These are phyloP conservation scores for Papilio xuthus DNA, from an alignment of 1,140 invertebrate genomes.

Conservation along the genomic window DNA sequence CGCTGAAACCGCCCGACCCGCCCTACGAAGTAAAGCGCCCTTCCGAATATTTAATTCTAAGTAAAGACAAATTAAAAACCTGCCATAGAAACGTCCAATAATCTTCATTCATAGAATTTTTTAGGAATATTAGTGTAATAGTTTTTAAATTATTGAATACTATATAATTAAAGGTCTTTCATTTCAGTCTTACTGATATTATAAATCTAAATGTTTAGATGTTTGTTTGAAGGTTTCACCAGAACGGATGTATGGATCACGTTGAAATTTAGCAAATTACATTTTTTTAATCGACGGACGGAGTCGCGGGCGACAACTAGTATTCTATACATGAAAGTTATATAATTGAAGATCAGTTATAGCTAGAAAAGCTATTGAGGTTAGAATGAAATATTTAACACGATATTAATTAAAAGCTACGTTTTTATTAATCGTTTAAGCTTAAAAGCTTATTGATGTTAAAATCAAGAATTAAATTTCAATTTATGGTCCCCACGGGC, in stretches of 20 bases:
- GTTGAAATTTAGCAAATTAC: too few species aligned
- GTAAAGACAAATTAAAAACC: slow-evolving; percentile 34
- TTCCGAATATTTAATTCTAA: slow-evolving; percentile 28
- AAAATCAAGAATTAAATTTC: slow-evolving; percentile 63
- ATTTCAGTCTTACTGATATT: too few species aligned
- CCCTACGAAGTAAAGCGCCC: slow-evolving; percentile 12
- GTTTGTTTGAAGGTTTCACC: too few species aligned
- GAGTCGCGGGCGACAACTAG: too few species aligned
- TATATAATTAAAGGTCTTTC: too few species aligned
- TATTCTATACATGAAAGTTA: background rate
- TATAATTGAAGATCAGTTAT: background rate
- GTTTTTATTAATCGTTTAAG: slow-evolving; percentile 31
- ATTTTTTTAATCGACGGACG: too few species aligned
- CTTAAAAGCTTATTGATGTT: slow-evolving; percentile 51
- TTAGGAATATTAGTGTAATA: background rate
- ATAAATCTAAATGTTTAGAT: too few species aligned
- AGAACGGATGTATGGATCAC: too few species aligned
- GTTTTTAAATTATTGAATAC: too few species aligned
- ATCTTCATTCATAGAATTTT: background rate
- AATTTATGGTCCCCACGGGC: slow-evolving; percentile 52
- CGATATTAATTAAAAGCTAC: slow-evolving; percentile 2
- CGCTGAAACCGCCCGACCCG: slow-evolving; percentile 45
- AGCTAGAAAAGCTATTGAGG: background rate
- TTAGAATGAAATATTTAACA: slow-evolving; percentile 10
- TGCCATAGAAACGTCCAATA: slow-evolving; percentile 36